These are phyloP conservation scores for Argynnis bischoffii DNA, from an alignment of 2,888 invertebrate species.

Conservation along the genomic window DNA sequence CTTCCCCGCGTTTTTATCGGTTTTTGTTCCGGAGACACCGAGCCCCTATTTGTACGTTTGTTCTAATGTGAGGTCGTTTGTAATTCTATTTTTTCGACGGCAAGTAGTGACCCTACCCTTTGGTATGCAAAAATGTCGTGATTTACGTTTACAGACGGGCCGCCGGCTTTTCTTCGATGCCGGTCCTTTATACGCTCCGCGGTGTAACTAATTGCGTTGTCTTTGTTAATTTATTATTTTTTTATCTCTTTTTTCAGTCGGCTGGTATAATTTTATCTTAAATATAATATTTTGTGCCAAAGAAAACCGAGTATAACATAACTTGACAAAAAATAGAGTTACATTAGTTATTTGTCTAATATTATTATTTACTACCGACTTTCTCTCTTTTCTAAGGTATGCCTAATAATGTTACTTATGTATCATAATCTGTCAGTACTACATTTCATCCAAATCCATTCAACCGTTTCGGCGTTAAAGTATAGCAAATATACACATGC, in stretches of 20 bases:
- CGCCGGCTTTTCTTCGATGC: conserved; percentile 50
- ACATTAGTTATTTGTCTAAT: too few species aligned
- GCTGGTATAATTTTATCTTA: conserved; percentile 13
- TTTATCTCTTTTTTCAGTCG: conserved; percentile 5
- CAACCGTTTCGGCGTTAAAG: too few species aligned
- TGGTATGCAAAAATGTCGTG: conserved; percentile 65
- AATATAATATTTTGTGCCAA: conserved; percentile 13
- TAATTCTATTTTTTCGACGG: conserved; percentile 71
- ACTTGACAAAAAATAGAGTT: background rate
- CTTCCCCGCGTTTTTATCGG: conserved; percentile 79
- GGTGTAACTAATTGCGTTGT: conserved; percentile 40
- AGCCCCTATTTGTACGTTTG: conserved; percentile 66
- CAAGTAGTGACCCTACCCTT: conserved; percentile 64
- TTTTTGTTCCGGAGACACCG: conserved; percentile 81
- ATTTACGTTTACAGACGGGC: conserved; percentile 53
- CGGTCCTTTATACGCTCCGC: conserved; percentile 39
- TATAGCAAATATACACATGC: too few species aligned
- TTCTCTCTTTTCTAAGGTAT: too few species aligned
- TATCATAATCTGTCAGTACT: too few species aligned
- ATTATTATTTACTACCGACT: too few species aligned
- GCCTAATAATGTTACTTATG: too few species aligned
- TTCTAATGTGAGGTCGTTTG: conserved; percentile 78
- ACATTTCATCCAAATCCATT: too few species aligned
- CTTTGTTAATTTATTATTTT: conserved; percentile 30
- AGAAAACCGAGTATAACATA: background rate